These are phyloP conservation scores for Rhopalosiphum nymphaeae DNA, from an alignment of 2,888 invertebrate genomes.

Conservation along the genomic window DNA sequence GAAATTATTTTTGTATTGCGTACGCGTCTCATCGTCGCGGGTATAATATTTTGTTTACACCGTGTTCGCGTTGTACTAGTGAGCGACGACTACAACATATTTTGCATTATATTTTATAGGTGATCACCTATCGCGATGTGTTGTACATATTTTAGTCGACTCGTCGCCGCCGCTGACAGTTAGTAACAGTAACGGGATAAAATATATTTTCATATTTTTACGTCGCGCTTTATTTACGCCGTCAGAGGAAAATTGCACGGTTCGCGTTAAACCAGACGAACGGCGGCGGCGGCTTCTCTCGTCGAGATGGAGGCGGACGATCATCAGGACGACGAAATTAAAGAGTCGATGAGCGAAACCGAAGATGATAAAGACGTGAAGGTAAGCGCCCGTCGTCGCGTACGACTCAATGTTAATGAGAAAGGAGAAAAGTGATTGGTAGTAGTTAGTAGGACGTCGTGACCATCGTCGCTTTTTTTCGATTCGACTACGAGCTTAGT, in stretches of 20 bases:
- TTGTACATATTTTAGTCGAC: background rate
- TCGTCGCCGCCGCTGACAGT: background rate
- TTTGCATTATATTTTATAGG: background rate
- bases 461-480: background rate
- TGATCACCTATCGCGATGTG: background rate
- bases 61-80: background rate
- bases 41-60: conserved; percentile 3
- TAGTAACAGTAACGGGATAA: background rate
- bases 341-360: conserved; percentile 45
- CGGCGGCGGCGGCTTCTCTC: background rate
- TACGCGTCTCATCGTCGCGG: background rate
- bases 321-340: conserved; percentile 32
- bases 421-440: background rate
- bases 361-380: conserved; percentile 52
- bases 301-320: conserved; percentile 50
- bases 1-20: background rate
- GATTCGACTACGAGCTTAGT: background rate
- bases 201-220: background rate
- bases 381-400: background rate
- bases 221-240: background rate
- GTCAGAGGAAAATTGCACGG: background rate
- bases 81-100: background rate
- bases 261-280: background rate
- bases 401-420: background rate
- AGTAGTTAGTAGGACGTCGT: background rate